Percentiles rank a stretch among this genome's conserved stretches.
phyloP scores from a whole-genome alignment of 2,888 invertebrate genomes.

The Protophormia terraenovae region DNA sequence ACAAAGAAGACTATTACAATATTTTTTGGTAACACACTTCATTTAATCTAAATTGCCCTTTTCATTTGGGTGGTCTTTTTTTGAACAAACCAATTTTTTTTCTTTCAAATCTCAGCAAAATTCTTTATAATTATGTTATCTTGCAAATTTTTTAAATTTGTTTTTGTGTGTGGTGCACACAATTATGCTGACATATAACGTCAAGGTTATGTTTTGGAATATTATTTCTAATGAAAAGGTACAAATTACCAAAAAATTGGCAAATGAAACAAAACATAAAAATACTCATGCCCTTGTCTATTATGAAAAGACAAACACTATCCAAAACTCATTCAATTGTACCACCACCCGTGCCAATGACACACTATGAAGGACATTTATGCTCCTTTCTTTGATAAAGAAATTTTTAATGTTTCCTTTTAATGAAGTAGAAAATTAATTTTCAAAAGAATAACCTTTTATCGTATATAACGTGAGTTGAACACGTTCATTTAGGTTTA shows the following conservation, averaged over 20 bases:
- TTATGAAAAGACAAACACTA: conserved; percentile 1
- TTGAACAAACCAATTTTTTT: not conserved
- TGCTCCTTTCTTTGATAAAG: not conserved
- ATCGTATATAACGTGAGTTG: conserved; percentile 24
- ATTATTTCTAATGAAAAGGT: conserved; percentile 3
- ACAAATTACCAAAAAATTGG: conserved; percentile 30
- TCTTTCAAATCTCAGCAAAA: not conserved
- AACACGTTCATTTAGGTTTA: conserved; percentile 46
- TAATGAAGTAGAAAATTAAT: conserved; percentile 42
- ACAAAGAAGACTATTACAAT: not conserved
- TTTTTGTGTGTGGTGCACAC: conserved; percentile 19
- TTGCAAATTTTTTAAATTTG: not conserved
- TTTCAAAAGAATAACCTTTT: conserved; percentile 18
- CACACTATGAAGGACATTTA: not conserved
- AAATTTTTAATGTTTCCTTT: not conserved
- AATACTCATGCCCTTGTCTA: conserved; percentile 4
- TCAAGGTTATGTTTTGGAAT: conserved; percentile 24
- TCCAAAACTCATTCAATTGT: conserved; percentile 46
- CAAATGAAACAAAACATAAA: not conserved
- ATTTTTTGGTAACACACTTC: conserved; percentile 36
- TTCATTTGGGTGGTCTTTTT: conserved; percentile 35
- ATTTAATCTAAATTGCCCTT: conserved; percentile 15
- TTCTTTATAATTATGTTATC: conserved; percentile 58
- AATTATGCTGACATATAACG: not conserved
- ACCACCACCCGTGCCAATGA: conserved; percentile 45